Base-by-base conservation (phyloP, 2,888 invertebrate genomes). In the Kryphioiulus occultus region DNA sequence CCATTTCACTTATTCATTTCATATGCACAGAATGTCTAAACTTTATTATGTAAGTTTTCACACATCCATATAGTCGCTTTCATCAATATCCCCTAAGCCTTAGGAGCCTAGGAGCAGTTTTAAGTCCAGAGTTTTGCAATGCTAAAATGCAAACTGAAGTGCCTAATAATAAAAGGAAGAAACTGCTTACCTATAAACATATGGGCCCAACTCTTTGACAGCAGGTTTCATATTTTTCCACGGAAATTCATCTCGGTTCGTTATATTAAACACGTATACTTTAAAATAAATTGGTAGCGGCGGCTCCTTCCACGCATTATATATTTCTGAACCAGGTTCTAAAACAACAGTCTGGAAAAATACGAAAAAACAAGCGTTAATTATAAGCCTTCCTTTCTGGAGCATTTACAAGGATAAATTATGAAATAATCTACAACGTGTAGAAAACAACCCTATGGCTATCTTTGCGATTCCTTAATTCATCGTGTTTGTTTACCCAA, bases 251-350 rank as follows among this genome's bases (percentile, higher is more conserved):
- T 88, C 87, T 68, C 32, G 22, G 47, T 88, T 88, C 15, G 88
- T 88, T 26, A 88, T 82, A 82, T 88, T 88, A 47, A 88, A 88
- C 17, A 87, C 85, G 85, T 88, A 88, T 15, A 87, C 32, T 68
- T 82, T 85, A 26, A 86, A 44, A 35, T 82, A 84, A 30, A 88
- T 85, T 22, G 88, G 86, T 42, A 88, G 12, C 22, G 88, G 88
- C n/a, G 88, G 86, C 15, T 86, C 88, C 35, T 78, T 86, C 88
- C 88, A 88, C 2, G 83, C 44, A 26, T 85, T 44, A 86, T 85
- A 86, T 39, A 88, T 88, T 83, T 85, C 83, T 32, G 86, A 39
- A 32, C 84, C 84, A 30, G 82, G 47, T 84, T 44, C 84, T 42
- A 88, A 85, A 35, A 88, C 88, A 35, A 88, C 35, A 35, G 19